These are phyloP conservation scores for Myopa testacea DNA, from an alignment of 2,888 invertebrate genomes.

Conservation along the genomic window DNA sequence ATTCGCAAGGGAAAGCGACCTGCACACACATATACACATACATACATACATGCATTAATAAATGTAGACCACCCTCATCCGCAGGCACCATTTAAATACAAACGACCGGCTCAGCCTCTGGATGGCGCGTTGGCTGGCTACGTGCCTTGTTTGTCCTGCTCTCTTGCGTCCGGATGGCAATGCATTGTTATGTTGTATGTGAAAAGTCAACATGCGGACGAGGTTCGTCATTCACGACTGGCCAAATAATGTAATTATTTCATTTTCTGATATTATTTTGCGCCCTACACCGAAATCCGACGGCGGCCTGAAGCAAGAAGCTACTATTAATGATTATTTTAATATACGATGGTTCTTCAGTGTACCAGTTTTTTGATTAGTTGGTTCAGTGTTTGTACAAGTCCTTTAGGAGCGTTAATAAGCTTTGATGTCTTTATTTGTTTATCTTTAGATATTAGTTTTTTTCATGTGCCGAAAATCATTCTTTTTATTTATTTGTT, in stretches of 20 bases:
- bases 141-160: conserved; percentile 3
- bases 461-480: no score
- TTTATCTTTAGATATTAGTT: no score
- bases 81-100: neutral
- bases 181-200: conserved; percentile 15
- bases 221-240: neutral
- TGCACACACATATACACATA: neutral
- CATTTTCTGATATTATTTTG: neutral
- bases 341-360: no score
- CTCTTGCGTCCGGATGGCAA: neutral
- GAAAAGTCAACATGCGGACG: conserved; percentile 23
- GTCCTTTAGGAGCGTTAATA: no score
- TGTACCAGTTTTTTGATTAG: no score
- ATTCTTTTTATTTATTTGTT: no score
- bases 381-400: no score
- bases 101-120: neutral
- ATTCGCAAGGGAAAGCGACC: no score
- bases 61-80: conserved; percentile 4
- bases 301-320: neutral
- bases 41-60: neutral
- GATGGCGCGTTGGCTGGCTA: neutral
- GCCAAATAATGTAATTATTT: neutral
- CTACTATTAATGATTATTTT: no score
- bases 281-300: neutral
- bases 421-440: no score